phyloP scores from a whole-genome alignment of 2,113 vertebrate genomes.

The Tenebrosternarchus preto region DNA sequence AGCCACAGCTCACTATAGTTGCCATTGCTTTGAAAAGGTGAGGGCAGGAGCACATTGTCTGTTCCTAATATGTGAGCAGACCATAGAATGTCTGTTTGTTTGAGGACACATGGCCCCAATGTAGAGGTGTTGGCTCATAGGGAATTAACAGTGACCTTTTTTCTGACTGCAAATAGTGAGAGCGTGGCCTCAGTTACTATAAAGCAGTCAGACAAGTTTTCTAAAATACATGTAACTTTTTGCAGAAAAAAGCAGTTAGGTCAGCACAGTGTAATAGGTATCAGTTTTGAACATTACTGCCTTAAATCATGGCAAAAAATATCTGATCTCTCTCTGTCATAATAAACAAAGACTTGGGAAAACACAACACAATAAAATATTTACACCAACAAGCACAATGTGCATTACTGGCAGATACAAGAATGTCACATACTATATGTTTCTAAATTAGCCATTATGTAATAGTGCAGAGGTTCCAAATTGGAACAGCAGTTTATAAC shows the following conservation, averaged over 20 bases:
- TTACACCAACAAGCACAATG: too few species aligned
- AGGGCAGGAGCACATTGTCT: not conserved
- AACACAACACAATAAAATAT: too few species aligned
- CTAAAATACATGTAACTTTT: not conserved
- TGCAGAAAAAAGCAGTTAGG: not conserved
- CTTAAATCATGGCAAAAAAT: too few species aligned
- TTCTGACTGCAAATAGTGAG: slow-evolving; percentile 44
- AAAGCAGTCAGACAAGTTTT: not conserved
- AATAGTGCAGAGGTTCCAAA: too few species aligned
- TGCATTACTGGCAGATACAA: too few species aligned
- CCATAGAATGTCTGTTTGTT: not conserved
- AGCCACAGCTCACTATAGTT: not conserved
- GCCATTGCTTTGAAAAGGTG: not conserved
- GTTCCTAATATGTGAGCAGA: not conserved
- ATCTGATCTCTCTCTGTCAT: too few species aligned
- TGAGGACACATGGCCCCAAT: not conserved
- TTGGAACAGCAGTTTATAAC: too few species aligned
- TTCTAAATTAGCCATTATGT: too few species aligned
- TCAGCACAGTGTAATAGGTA: not conserved
- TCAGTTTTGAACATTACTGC: not conserved
- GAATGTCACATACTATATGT: too few species aligned
- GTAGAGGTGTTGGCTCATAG: slow-evolving; percentile 16
- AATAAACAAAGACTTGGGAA: too few species aligned
- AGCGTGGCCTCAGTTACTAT: not conserved
- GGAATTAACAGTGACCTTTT: slow-evolving; percentile 26